Conservation (phyloP, 2,113 vertebrate species). For the Epinephelus cyanopodus region DNA sequence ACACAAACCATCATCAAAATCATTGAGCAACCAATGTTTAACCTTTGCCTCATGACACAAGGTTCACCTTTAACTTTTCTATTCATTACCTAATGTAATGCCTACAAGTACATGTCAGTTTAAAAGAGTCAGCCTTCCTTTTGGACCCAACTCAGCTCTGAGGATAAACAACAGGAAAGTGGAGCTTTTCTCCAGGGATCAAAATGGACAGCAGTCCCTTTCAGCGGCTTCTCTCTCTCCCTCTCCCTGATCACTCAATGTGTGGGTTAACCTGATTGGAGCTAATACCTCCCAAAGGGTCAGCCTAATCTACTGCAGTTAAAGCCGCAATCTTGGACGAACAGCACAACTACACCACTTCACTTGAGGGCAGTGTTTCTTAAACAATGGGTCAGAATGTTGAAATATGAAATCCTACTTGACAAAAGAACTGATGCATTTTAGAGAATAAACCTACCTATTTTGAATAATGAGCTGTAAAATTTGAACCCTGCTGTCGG, state of each 20-base stretch:
- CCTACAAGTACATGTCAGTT: background rate
- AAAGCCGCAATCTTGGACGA: slow-evolving; percentile 45
- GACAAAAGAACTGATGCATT: background rate
- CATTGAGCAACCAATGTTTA: slow-evolving; percentile 3
- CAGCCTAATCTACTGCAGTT: slow-evolving; percentile 27
- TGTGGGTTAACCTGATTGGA: slow-evolving; percentile 43
- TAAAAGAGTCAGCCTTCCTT: slow-evolving; percentile 21
- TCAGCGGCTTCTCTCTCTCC: slow-evolving; percentile 12
- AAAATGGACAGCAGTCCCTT: slow-evolving; percentile 25
- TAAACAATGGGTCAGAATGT: slow-evolving; percentile 38
- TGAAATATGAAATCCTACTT: slow-evolving; percentile 15
- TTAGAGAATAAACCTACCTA: slow-evolving; percentile 3
- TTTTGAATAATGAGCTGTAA: slow-evolving; percentile 38
- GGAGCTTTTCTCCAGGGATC: slow-evolving; percentile 44
- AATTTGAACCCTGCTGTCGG: slow-evolving; percentile 4
- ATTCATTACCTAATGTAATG: background rate
- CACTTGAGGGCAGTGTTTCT: slow-evolving; percentile 70
- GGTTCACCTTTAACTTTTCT: background rate
- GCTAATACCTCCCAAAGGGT: slow-evolving; percentile 44
- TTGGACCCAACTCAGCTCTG: background rate
- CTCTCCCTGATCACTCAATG: slow-evolving; percentile 34
- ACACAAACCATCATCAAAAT: slow-evolving; percentile 28
- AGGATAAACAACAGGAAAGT: slow-evolving; percentile 41
- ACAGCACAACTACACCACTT: slow-evolving; percentile 51
- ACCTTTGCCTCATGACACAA: slow-evolving; percentile 10